phyloP scores from a whole-genome alignment of 2,113 vertebrate genomes.

The Corythaeola cristata region DNA sequence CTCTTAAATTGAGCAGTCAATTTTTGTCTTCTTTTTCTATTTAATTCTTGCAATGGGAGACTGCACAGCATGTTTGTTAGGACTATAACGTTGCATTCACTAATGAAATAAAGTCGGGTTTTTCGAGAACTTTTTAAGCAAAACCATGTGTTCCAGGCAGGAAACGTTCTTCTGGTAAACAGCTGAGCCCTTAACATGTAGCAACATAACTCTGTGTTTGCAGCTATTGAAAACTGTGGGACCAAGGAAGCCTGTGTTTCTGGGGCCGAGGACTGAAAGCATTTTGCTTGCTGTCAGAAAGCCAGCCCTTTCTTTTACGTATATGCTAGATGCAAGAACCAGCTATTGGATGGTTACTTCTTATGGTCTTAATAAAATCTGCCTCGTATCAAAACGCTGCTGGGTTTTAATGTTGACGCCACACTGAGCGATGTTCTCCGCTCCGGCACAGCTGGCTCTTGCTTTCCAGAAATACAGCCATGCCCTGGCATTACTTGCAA shows the following conservation, averaged over 20 bases:
- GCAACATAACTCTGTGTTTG: constrained; percentile 59
- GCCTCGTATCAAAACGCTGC: neutral
- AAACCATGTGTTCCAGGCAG: constrained; percentile 62
- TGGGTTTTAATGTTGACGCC: neutral
- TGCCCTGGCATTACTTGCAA: neutral
- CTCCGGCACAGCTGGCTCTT: neutral
- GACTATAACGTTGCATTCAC: neutral
- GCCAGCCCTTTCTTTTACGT: constrained; percentile 48
- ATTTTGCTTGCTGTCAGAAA: constrained; percentile 48
- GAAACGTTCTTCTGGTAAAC: constrained; percentile 68
- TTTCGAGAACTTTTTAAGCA: constrained; percentile 61
- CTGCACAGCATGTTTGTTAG: neutral
- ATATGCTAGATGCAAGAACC: neutral
- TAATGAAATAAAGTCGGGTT: constrained; percentile 43
- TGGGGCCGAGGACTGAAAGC: constrained; percentile 33
- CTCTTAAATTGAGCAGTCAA: neutral
- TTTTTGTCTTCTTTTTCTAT: neutral
- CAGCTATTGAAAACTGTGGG: constrained; percentile 57
- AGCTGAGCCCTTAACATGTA: constrained; percentile 63
- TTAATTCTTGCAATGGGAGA: neutral
- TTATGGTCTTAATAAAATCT: constrained; percentile 59
- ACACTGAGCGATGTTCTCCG: neutral
- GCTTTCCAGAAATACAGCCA: constrained; percentile 40
- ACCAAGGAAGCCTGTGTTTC: constrained; percentile 31
- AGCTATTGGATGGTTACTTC: constrained; percentile 25